A percentile compares a stretch with the other conserved stretches of the same genome.
Evolutionary conservation across 2,113 vertebrate genomes (phyloP).

Genomic region (Oostethus manadensis): DNA sequence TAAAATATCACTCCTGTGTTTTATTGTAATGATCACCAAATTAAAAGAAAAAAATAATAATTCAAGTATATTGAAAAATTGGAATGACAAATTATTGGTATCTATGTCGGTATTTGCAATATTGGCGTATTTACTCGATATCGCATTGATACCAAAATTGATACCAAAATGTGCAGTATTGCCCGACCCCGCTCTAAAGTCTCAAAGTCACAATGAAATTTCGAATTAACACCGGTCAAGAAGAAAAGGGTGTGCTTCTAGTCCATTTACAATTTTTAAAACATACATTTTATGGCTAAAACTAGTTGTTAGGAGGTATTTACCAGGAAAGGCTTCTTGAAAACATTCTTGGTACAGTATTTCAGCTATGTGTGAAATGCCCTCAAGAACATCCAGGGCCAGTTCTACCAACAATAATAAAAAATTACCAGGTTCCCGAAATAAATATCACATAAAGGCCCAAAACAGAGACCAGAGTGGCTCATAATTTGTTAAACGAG

Average conservation of each 20-base stretch:
- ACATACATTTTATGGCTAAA: neutral
- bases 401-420: neutral
- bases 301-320: neutral
- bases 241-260: too few relatives aligned
- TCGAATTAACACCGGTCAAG: neutral
- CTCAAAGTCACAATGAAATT: neutral
- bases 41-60: too few relatives aligned
- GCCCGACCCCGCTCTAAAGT: neutral
- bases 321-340: neutral
- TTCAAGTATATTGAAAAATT: too few relatives aligned
- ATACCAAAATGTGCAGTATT: too few relatives aligned
- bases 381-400: neutral
- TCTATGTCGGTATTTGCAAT: too few relatives aligned
- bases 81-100: too few relatives aligned
- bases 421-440: constrained; percentile 12
- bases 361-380: constrained; percentile 1
- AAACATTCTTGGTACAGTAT: neutral
- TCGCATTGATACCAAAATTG: too few relatives aligned
- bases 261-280: too few relatives aligned
- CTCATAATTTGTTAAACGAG: neutral
- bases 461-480: neutral
- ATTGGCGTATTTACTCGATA: too few relatives aligned
- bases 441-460: constrained; percentile 1
- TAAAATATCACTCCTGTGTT: too few relatives aligned
- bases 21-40: too few relatives aligned